Conservation (phyloP, 2,113 vertebrate species). For the Cinclus cinclus region DNA sequence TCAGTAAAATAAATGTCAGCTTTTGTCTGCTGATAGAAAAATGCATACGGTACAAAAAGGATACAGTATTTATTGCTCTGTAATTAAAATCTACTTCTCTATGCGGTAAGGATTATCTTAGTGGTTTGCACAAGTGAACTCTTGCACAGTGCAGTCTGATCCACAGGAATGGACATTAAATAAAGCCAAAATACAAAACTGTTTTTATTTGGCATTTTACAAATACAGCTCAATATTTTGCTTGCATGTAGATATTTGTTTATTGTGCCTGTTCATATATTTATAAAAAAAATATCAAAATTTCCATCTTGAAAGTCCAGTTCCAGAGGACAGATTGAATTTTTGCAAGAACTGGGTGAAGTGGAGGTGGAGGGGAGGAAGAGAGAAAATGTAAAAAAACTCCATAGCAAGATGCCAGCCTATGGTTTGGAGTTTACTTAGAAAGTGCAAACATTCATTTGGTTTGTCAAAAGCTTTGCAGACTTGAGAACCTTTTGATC, state of each 20-base stretch:
- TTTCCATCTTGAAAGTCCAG: neutral
- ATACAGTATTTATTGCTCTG: neutral
- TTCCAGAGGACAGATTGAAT: neutral
- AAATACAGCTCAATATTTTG: neutral
- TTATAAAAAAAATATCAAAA: neutral
- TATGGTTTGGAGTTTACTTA: conserved; percentile 7
- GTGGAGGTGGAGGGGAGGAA: rapidly evolving
- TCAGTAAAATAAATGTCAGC: conserved; percentile 54
- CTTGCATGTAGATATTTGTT: neutral
- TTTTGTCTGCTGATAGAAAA: conserved; percentile 58
- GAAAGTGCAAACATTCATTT: neutral
- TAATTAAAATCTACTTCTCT: conserved; percentile 43
- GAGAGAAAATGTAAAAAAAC: neutral
- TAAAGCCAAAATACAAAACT: neutral
- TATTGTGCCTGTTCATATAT: neutral
- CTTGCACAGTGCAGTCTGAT: neutral
- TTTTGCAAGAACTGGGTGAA: neutral
- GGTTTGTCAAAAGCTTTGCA: conserved; percentile 37
- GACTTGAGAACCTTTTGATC: conserved; percentile 50
- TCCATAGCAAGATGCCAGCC: neutral
- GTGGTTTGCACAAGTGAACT: neutral
- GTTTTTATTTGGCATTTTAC: neutral
- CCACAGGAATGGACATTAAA: neutral
- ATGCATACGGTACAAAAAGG: neutral
- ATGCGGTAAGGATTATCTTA: neutral